phyloP scores from a whole-genome alignment of 2,113 vertebrate genomes.

The Sinosuthora webbiana region DNA sequence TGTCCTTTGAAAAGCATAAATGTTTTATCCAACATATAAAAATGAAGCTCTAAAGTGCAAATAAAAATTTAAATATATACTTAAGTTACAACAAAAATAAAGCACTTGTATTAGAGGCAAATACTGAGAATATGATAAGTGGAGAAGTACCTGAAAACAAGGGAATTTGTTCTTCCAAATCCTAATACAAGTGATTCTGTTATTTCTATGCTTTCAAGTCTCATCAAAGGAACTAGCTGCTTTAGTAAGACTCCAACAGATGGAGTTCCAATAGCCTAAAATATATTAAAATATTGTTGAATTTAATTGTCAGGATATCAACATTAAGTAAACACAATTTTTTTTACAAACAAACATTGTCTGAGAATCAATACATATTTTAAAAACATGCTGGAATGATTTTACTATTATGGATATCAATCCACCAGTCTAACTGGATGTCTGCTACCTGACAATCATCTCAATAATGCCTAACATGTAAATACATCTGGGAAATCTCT shows the following conservation, averaged over 20 bases:
- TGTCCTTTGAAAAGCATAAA: neutral
- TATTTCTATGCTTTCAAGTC: slow-evolving; percentile 96
- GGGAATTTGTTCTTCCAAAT: slow-evolving; percentile 95
- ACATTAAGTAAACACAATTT: neutral
- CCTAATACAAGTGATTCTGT: slow-evolving; percentile 96
- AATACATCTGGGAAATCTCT: neutral
- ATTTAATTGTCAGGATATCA: neutral
- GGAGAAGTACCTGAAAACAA: slow-evolving; percentile 92
- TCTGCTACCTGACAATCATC: neutral
- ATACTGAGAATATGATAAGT: neutral
- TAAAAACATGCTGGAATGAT: neutral
- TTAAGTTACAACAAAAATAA: neutral
- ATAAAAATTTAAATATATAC: neutral
- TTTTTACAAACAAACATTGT: neutral
- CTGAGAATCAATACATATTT: neutral
- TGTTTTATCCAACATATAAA: neutral
- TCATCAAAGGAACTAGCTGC: slow-evolving; percentile 96
- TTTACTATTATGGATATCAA: neutral
- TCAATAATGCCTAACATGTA: neutral
- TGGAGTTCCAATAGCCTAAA: slow-evolving; percentile 93
- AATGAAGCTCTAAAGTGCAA: neutral
- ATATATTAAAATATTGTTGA: slow-evolving; percentile 33
- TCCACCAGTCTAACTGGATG: neutral
- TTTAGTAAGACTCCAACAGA: slow-evolving; percentile 94
- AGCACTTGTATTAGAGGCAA: neutral